These are phyloP conservation scores for Goniozus legneri DNA, from an alignment of 1,140 invertebrate species.

Conservation along the genomic window DNA sequence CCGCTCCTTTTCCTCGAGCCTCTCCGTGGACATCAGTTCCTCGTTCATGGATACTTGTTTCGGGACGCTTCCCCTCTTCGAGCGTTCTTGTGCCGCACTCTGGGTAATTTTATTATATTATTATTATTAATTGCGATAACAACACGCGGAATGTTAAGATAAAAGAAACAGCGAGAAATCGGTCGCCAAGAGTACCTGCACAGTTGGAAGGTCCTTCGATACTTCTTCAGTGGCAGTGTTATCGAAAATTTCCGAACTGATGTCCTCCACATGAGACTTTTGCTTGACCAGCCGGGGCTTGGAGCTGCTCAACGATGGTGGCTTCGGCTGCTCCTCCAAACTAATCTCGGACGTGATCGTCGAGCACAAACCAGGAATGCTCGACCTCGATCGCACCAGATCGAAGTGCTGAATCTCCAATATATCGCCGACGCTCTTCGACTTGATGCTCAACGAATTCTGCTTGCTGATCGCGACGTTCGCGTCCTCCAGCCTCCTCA, in stretches of 20 bases:
- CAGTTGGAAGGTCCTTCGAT: conserved; percentile 39
- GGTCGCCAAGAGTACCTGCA: conserved; percentile 24
- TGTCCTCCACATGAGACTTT: conserved; percentile 38
- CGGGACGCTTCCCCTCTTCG: conserved; percentile 62
- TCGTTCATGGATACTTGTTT: conserved; percentile 88
- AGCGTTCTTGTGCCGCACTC: background rate
- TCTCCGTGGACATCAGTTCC: conserved; percentile 79
- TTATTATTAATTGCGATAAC: too few relatives aligned
- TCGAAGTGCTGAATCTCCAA: conserved; percentile 65
- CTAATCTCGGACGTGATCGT: conserved; percentile 37
- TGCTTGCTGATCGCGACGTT: conserved; percentile 55
- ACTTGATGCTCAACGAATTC: conserved; percentile 63
- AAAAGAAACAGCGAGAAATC: too few relatives aligned
- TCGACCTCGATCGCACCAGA: conserved; percentile 70
- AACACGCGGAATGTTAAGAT: too few relatives aligned
- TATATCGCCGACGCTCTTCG: conserved; percentile 77
- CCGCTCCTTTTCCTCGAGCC: conserved; percentile 76
- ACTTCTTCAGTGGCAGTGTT: conserved; percentile 47
- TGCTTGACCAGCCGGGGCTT: conserved; percentile 45
- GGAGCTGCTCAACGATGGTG: conserved; percentile 35
- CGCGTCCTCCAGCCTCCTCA: conserved; percentile 79
- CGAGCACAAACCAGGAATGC: conserved; percentile 64
- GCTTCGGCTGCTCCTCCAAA: conserved; percentile 32
- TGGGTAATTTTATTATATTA: too few relatives aligned
- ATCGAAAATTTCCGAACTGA: conserved; percentile 33